Evolutionary conservation across 2,113 vertebrate genomes (phyloP), one percentile per base, ranked within the genome.

Genomic region (Anhinga rufa): DNA sequence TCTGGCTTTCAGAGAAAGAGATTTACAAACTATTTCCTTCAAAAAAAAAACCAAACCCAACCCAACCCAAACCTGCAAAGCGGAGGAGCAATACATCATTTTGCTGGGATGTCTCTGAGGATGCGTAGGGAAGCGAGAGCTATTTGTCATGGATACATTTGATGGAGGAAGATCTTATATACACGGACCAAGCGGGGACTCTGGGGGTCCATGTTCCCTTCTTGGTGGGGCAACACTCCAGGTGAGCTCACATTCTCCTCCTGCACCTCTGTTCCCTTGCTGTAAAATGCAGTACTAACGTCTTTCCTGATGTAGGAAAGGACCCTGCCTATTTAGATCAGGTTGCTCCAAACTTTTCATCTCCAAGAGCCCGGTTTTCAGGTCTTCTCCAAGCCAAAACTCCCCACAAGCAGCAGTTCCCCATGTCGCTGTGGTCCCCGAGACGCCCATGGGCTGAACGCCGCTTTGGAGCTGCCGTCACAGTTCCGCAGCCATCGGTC

Each of bases 11-110:
- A 85, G 22, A 90, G 78, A 44, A 54, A 22, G 86, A 91, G 90
- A 93, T 92, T 95, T 95, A 90, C 70, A 92, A 85, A 95, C 32
- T 62, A n/a, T 42, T 80, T 54, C 86, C 62, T 82, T 57, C 61
- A 12, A 26, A 54, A 32, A 3, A 42, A 62, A 49, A 24, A 17
- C 7, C 14, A 14, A 14, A 13, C 7, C 44, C 15, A 31, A 42
- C 29, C 9, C 52, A 12, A 17, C 9, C 31, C 36, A 46, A 62
- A 31, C 9, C 71, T n/a, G 54, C 61, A 62, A 64, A 79, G 83
- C 20, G 1, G 40, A 84, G 77, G 49, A 77, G 86, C 61, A 46
- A 85, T 88, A 44, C 60, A 84, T 92, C 93, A 91, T 54, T 57
- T 49, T 46, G 32, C 61, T 5, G 5, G 88, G 52, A 24, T 4